Percentiles rank a stretch among this genome's conserved stretches.
These are phyloP conservation scores for Eptesicus fuscus DNA, from an alignment of 2,113 vertebrate species.

Conservation along the genomic window DNA sequence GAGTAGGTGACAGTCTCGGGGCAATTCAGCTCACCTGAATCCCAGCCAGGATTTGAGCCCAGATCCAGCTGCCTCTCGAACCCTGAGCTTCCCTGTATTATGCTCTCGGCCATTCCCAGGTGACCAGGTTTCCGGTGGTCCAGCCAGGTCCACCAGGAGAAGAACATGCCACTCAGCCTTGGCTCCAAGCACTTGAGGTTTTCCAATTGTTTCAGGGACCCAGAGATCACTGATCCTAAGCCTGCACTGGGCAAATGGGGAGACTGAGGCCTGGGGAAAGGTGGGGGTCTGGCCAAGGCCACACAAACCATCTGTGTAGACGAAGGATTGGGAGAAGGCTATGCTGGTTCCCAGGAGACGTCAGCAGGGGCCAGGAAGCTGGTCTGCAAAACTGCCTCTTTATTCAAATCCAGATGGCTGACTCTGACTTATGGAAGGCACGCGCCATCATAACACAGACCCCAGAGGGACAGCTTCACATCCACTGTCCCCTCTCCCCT, in stretches of 20 bases:
- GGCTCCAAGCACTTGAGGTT: not conserved
- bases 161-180: not conserved
- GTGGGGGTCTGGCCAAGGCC: too few relatives aligned
- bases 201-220: not conserved
- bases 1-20: not conserved
- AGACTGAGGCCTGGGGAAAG: not conserved
- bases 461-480: not conserved
- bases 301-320: not conserved
- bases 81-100: not conserved
- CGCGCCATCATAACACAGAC: not conserved
- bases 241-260: too few relatives aligned
- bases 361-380: not conserved
- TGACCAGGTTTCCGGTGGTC: not conserved
- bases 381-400: not conserved
- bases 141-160: not conserved
- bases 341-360: too few relatives aligned
- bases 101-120: not conserved
- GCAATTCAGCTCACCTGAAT: not conserved
- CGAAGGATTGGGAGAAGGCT: not conserved
- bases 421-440: not conserved
- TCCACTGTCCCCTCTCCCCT: not conserved
- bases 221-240: not conserved
- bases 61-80: not conserved
- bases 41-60: too few relatives aligned
- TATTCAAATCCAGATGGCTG: not conserved